Conservation (phyloP, 2,888 invertebrate species). For the Lottia gigantea region DNA sequence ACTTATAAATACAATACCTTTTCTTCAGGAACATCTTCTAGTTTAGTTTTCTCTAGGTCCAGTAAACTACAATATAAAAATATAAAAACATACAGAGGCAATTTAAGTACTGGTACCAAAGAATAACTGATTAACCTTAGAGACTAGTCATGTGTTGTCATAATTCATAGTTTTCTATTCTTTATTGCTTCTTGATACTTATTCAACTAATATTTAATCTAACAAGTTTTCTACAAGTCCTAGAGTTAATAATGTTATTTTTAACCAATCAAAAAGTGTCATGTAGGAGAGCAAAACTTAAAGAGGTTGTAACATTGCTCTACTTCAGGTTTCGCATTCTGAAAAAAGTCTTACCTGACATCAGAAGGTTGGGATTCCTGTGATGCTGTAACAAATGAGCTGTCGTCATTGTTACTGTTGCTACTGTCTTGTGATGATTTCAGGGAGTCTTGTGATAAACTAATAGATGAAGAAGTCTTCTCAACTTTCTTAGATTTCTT, state of each 20-base stretch:
- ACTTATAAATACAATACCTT: constrained; percentile 12
- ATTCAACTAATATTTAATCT: too few relatives aligned
- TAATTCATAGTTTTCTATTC: too few relatives aligned
- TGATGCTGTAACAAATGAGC: not conserved
- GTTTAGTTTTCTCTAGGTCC: not conserved
- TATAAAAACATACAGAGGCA: too few relatives aligned
- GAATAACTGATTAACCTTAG: too few relatives aligned
- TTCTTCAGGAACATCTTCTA: constrained; percentile 13
- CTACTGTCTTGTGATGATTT: not conserved
- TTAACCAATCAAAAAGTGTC: too few relatives aligned
- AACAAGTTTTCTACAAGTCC: too few relatives aligned
- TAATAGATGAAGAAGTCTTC: constrained; percentile 24
- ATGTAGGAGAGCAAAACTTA: too few relatives aligned
- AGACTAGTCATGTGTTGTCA: too few relatives aligned
- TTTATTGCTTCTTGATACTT: too few relatives aligned
- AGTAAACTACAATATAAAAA: not conserved
- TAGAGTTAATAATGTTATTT: too few relatives aligned
- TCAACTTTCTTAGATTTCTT: constrained; percentile 30
- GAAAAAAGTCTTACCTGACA: not conserved
- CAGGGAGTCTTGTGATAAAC: constrained; percentile 15
- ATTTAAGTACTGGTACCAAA: too few relatives aligned
- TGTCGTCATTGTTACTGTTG: not conserved
- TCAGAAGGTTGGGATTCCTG: not conserved
- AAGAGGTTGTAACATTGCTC: too few relatives aligned
- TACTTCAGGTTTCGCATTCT: not conserved